Evolutionary conservation across 1,140 invertebrate genomes (phyloP), one percentile per base, ranked within the genome.

Genomic region (Formica exsecta): DNA sequence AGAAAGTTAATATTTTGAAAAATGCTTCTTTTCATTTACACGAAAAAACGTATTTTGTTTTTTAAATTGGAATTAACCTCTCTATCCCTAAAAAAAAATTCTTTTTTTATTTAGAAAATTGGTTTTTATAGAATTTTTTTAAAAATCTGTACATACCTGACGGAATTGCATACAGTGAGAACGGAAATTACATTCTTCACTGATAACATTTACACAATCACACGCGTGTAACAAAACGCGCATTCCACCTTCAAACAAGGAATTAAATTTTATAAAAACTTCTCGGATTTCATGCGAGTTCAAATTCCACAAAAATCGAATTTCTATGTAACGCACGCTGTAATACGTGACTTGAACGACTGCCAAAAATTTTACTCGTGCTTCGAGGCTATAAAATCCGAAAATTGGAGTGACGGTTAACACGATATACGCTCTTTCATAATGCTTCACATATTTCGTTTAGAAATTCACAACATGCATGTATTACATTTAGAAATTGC

Each of bases 261-360:
- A 22, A 54, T 59, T 7, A 89, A 44, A 65, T 85, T 75, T 65
- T 61, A 70, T 19, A 48, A 81, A 6, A 75, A 71, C 68, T 80
- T 73, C 57, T 89, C n/a, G 16, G 13, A 51, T 89, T 86, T 89
- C 62, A 62, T 86, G 76, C 25, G 25, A 29, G 51, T 22, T 77
- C 3, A 44, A 89, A 65, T 61, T 80, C 44, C 75, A 11, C 25
- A 80, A 76, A 87, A 89, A 87, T 90, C 62, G 41, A 61, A 81
- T 85, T 87, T 32, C 57, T 71, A 44, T 38, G 54, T 68, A 81
- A 86, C 74, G 59, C 9, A 61, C 32, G 36, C 25, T 25, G 57
- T 36, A 74, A 76, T 87, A 64, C 75, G 80, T 86, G 83, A 83
- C 76, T 90, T 90, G 89, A 86, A 86, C 68, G 25, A 54, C 2